Percentiles rank a stretch among this genome's conserved stretches.
These are phyloP conservation scores for Formicarius rufipectus DNA, from an alignment of 2,113 vertebrate species.

Conservation along the genomic window DNA sequence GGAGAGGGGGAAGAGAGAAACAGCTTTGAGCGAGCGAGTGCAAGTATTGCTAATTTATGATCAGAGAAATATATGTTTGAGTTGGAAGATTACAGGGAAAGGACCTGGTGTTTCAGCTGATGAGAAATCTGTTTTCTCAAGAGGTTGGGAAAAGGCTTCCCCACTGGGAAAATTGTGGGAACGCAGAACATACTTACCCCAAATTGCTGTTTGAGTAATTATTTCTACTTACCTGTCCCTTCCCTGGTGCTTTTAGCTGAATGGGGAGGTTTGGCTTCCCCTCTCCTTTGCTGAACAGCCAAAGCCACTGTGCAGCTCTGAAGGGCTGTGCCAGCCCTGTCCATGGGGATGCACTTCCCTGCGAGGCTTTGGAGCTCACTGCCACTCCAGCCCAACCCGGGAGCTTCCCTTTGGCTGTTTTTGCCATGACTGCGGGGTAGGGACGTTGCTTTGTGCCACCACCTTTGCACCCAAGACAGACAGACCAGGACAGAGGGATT, in stretches of 20 bases:
- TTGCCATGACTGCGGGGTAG: background rate
- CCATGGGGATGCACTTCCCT: background rate
- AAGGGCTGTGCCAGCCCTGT: background rate
- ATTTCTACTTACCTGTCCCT: background rate
- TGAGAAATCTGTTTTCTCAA: background rate
- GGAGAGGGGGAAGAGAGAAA: constrained; percentile 23
- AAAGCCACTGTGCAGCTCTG: background rate
- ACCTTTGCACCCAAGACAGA: too few relatives aligned
- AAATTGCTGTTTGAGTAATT: background rate
- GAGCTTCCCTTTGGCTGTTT: background rate
- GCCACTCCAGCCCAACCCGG: background rate
- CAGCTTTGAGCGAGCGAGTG: constrained; percentile 14
- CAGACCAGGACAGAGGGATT: rapidly evolving
- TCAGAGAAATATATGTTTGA: constrained; percentile 7
- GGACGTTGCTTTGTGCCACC: background rate
- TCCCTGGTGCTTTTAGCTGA: background rate
- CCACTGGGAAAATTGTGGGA: background rate
- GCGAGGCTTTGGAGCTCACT: background rate
- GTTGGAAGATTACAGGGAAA: background rate
- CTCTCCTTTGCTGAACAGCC: background rate
- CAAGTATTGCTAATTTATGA: constrained; percentile 44
- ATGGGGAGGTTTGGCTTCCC: background rate
- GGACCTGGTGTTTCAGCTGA: background rate
- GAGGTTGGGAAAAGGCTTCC: constrained; percentile 16
- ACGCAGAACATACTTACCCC: background rate